phyloP scores from a whole-genome alignment of 2,888 invertebrate species.

The Beris chalybata region DNA sequence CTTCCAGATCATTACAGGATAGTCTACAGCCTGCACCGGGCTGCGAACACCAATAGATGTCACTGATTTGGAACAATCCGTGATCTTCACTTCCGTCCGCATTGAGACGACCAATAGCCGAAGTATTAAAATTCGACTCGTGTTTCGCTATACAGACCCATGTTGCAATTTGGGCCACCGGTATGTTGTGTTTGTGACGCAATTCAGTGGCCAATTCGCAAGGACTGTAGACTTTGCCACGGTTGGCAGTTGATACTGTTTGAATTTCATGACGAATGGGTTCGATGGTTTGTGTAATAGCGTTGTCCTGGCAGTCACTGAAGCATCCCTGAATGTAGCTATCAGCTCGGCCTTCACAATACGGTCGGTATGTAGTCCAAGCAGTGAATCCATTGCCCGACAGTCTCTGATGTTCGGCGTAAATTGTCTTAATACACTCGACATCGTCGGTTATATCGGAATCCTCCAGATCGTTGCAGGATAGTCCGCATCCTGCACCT shows the following conservation, averaged over 20 bases:
- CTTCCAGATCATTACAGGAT: conserved; percentile 63
- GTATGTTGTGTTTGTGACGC: conserved; percentile 59
- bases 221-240: conserved; percentile 65
- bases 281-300: neutral
- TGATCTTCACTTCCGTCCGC: conserved; percentile 69
- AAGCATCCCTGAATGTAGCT: conserved; percentile 62
- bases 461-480: no score
- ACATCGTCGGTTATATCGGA: no score
- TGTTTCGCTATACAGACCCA: conserved; percentile 75
- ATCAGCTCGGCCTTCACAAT: conserved; percentile 60
- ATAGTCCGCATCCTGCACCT: no score
- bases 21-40: conserved; percentile 63
- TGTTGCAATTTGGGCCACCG: conserved; percentile 59
- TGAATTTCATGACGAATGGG: neutral
- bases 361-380: conserved; percentile 70
- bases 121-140: conserved; percentile 66
- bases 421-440: no score
- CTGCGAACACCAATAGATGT: conserved; percentile 68
- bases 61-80: conserved; percentile 74
- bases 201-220: conserved; percentile 72
- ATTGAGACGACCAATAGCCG: conserved; percentile 59
- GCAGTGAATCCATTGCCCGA: conserved; percentile 74
- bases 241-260: neutral
- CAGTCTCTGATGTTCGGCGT: no score
- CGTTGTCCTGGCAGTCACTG: conserved; percentile 40